A percentile compares a stretch with the other conserved stretches of the same genome.
These are phyloP conservation scores for human (Homo sapiens) DNA, from an alignment of 2,113 vertebrate genomes.

Conservation along the genomic window GRCh38 chr16:1907501-1908000, in stretches of 20 bases:
- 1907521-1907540: no score
- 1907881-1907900: background rate
- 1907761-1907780: background rate
- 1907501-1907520: background rate
- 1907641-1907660: background rate
- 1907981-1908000: no score
- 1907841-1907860: background rate
- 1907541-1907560: background rate
- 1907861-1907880: background rate
- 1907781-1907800: background rate
- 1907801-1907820: rapidly evolving
- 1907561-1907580: background rate
- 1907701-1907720: no score
- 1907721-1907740: background rate
- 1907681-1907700: background rate
- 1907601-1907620: background rate
- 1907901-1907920: background rate
- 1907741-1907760: background rate
- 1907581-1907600: background rate
- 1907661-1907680: background rate
- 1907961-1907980: no score
- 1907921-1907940: background rate
- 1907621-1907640: background rate
- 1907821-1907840: background rate
- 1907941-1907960: background rate